phyloP scores from a whole-genome alignment of 2,797 vertebrate genomes.

The Tadarida brasiliensis region DNA sequence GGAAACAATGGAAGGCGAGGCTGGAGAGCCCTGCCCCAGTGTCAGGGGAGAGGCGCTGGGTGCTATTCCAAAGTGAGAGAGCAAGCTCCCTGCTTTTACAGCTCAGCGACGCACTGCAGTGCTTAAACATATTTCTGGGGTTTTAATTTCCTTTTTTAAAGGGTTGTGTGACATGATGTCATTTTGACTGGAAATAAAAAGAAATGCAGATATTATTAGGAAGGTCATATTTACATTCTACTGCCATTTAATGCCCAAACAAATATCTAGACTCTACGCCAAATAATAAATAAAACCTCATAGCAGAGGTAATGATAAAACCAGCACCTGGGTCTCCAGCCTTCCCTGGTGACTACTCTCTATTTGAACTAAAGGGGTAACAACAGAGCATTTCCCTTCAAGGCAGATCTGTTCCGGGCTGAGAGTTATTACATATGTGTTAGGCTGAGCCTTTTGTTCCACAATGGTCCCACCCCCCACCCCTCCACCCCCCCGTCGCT shows the following conservation, averaged over 20 bases:
- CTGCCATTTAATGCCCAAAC: conserved; percentile 76
- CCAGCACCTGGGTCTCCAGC: conserved; percentile 70
- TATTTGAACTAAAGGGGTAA: conserved; percentile 76
- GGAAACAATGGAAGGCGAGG: conserved; percentile 77
- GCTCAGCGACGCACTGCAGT: conserved; percentile 26
- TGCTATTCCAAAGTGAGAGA: conserved; percentile 19
- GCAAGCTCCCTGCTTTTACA: conserved; percentile 78
- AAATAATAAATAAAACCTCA: conserved; percentile 78
- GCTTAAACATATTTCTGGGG: conserved; percentile 72
- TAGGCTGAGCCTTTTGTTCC: conserved; percentile 70
- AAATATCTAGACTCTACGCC: conserved; percentile 63
- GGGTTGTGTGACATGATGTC: conserved; percentile 65
- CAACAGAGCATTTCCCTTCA: conserved; percentile 55
- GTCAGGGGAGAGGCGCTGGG: conserved; percentile 49
- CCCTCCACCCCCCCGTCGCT: conserved; percentile 14
- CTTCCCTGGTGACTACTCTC: conserved; percentile 80
- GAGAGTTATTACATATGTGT: conserved; percentile 75
- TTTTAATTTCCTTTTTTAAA: conserved; percentile 84
- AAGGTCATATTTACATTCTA: conserved; percentile 79
- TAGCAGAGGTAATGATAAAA: conserved; percentile 77
- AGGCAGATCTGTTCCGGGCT: conserved; percentile 74
- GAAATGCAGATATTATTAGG: conserved; percentile 74
- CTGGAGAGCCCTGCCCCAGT: neutral
- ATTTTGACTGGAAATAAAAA: conserved; percentile 83
- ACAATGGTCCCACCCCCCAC: conserved; percentile 70